phyloP scores from a whole-genome alignment of 2,113 vertebrate species.

The Callospermophilus lateralis region DNA sequence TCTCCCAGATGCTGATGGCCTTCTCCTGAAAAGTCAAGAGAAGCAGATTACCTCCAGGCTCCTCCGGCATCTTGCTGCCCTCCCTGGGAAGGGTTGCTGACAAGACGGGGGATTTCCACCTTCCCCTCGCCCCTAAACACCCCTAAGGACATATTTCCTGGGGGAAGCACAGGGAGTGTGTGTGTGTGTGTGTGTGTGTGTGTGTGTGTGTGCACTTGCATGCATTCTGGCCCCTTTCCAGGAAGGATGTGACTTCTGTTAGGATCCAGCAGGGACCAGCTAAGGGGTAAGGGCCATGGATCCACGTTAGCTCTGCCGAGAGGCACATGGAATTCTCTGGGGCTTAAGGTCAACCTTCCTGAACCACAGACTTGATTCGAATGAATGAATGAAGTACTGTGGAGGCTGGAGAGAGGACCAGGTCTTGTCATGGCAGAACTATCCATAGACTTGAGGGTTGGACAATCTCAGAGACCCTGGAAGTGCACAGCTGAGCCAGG shows the following conservation, averaged over 20 bases:
- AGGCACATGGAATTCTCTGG: not conserved
- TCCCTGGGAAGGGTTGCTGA: not conserved
- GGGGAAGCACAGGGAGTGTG: not conserved
- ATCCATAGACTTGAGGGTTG: not conserved
- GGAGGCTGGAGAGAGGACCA: not conserved
- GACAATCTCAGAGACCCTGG: not conserved
- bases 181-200: too few species aligned
- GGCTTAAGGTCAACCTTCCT: not conserved
- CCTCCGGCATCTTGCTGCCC: not conserved
- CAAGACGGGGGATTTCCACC: not conserved
- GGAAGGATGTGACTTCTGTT: not conserved
- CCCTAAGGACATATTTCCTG: not conserved
- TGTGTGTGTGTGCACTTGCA: not conserved
- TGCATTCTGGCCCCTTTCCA: not conserved
- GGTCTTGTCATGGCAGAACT: too few species aligned
- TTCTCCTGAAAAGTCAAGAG: constrained; percentile 90
- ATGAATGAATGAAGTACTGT: not conserved
- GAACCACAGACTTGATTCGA: not conserved
- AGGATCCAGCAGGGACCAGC: not conserved
- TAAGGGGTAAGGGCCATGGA: not conserved
- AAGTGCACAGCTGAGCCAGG: not conserved
- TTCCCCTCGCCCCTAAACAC: not conserved
- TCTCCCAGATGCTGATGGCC: constrained; percentile 97
- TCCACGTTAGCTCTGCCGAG: not conserved
- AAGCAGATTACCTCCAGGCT: constrained; percentile 1